Evolutionary conservation across 2,797 vertebrate species (phyloP).

Genomic region (Myoxocephalus aenaeus): DNA sequence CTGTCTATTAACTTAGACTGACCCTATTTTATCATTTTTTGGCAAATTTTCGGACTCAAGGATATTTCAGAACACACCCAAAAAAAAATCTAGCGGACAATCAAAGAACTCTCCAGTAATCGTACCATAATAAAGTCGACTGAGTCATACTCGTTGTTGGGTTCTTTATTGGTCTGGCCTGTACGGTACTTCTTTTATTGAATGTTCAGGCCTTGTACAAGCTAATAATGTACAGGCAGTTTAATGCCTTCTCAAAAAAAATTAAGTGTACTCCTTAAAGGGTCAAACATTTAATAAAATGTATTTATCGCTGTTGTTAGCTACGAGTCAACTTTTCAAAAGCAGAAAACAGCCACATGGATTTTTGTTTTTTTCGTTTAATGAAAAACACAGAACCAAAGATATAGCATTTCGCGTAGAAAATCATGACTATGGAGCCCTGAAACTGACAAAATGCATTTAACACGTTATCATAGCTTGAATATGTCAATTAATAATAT

Average conservation of each 20-base stretch:
- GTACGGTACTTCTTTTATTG: conserved; percentile 39
- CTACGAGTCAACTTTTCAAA: conserved; percentile 9
- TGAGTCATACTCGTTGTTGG: conserved; percentile 41
- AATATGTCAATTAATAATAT: background rate
- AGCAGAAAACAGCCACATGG: background rate
- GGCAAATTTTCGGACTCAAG: conserved; percentile 30
- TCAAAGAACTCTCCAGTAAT: conserved; percentile 24
- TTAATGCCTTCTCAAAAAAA: conserved; percentile 33
- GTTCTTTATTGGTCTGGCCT: conserved; percentile 57
- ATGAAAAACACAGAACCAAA: background rate
- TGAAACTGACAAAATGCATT: background rate
- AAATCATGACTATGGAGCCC: background rate
- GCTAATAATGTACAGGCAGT: conserved; percentile 41
- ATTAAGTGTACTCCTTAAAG: conserved; percentile 23
- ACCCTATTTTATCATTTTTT: conserved; percentile 36
- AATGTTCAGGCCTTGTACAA: conserved; percentile 30
- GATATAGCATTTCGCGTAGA: background rate
- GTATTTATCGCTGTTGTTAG: conserved; percentile 24
- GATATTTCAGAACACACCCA: conserved; percentile 27
- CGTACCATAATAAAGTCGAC: conserved; percentile 36
- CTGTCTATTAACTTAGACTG: conserved; percentile 46
- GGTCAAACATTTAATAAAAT: conserved; percentile 39
- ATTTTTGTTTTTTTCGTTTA: background rate
- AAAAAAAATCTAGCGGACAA: conserved; percentile 12
- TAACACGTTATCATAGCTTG: background rate